Evolutionary conservation across 2,797 vertebrate species (phyloP), one percentile per base, ranked within the genome.

Genomic region (Gorsachius magnificus): DNA sequence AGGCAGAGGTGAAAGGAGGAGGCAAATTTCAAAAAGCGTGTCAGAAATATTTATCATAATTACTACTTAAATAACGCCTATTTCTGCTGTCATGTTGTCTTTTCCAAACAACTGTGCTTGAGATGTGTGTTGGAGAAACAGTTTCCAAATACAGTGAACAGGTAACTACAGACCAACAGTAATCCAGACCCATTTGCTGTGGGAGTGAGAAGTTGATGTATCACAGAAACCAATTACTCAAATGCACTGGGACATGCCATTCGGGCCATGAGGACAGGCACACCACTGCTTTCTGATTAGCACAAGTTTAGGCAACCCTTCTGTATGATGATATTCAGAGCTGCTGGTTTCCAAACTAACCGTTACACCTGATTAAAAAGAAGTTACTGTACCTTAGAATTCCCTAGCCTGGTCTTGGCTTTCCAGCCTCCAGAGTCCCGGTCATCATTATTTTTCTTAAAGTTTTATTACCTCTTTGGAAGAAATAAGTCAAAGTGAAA

Each of bases 251-350:
- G 35, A 48, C 26, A 5, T 56, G 41, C 29, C 5, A 6, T 57
- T 84, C 1, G 1, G n/a, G 36, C 11, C 16, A 9, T 25, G 26
- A 0, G 2, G 38, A 28, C 33, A 77, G 48, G 16, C 16, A 16
- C 2, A 0, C n/a, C 12, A 9, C 29, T 51, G 25, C 43, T 71
- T 77, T 72, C 29, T 53, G 14, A 38, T 60, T 28, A 60, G 51
- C 58, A 33, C 31, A 54, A 43, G 10, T 57, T 61, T 48, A 60
- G 26, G 74, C n/a, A 77, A 35, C 26, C 3, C 3, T 31, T 72
- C 45, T 81, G 12, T n/a, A 43, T 13, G 13, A 38, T 36, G 16
- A 31, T 26, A 36, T 33, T 77, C 60, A 57, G 65, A 71, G 16
- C 10, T 88, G 16, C 36, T 66, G 31, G 9, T 61, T 91, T 81